Percentiles rank a stretch among this genome's conserved stretches.
These are phyloP conservation scores for Trissolcus basalis DNA, from an alignment of 1,140 invertebrate genomes.

Conservation along the genomic window DNA sequence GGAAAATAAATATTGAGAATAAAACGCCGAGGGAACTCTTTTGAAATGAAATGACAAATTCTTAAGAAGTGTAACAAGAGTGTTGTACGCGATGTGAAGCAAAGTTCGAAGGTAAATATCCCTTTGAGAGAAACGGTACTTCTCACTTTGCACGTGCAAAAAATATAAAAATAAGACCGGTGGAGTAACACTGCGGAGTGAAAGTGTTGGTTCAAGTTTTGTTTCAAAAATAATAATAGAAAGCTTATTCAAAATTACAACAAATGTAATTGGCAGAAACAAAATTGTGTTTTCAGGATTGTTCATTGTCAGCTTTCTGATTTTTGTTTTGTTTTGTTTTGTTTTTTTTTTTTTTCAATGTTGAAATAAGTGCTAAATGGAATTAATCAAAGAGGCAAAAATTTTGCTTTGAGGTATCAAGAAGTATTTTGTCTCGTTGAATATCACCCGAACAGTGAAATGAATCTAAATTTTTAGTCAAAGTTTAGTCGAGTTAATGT, in stretches of 20 bases:
- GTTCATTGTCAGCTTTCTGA: too few relatives aligned
- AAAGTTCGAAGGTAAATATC: conserved; percentile 30
- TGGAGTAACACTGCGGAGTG: not conserved
- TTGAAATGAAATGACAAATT: conserved; percentile 10
- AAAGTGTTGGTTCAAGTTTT: not conserved
- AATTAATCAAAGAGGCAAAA: too few relatives aligned
- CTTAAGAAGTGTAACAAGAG: conserved; percentile 17
- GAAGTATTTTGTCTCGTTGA: conserved; percentile 42
- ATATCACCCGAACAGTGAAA: conserved; percentile 37
- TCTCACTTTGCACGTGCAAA: conserved; percentile 18
- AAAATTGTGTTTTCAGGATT: too few relatives aligned
- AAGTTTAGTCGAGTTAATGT: conserved; percentile 12
- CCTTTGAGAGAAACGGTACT: conserved; percentile 29
- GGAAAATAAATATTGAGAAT: not conserved
- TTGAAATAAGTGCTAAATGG: too few relatives aligned
- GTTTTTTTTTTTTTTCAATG: too few relatives aligned
- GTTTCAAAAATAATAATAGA: too few relatives aligned
- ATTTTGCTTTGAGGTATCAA: conserved; percentile 1
- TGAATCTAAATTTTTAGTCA: conserved; percentile 55
- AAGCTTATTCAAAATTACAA: not conserved
- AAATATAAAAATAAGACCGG: conserved; percentile 17
- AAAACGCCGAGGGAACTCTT: not conserved
- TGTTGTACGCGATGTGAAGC: conserved; percentile 13
- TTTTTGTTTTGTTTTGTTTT: too few relatives aligned
- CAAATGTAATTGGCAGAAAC: too few relatives aligned